Evolutionary conservation across 1,140 invertebrate species (phyloP).

Genomic region (Spodoptera frugiperda): DNA sequence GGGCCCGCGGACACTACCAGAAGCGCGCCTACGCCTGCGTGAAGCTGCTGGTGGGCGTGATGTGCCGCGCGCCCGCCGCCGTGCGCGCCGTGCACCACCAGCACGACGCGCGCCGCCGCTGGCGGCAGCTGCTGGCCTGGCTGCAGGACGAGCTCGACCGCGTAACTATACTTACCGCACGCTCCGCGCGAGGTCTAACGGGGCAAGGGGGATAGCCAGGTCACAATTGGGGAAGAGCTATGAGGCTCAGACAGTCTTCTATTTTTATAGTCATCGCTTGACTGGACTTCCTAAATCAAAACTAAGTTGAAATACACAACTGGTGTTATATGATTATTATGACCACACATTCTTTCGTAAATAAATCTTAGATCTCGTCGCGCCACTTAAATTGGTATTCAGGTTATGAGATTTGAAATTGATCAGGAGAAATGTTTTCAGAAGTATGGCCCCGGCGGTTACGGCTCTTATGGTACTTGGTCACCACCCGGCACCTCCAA

Average conservation of each 20-base stretch:
- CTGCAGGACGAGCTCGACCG: constrained; percentile 97
- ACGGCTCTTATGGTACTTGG: constrained; percentile 95
- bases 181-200: too few species aligned
- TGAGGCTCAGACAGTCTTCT: too few species aligned
- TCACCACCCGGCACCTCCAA: constrained; percentile 97
- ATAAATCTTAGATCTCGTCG: too few species aligned
- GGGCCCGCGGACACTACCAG: constrained; percentile 97
- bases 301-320: too few species aligned
- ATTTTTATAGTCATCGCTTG: too few species aligned
- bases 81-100: constrained; percentile 92
- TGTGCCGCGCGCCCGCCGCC: constrained; percentile 93
- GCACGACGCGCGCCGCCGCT: constrained; percentile 93
- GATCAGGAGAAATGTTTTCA: constrained; percentile 67
- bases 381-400: too few species aligned
- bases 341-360: too few species aligned
- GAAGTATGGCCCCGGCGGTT: constrained; percentile 89
- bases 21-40: constrained; percentile 99
- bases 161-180: constrained; percentile 71
- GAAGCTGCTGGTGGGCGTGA: constrained; percentile 96
- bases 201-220: too few species aligned
- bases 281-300: too few species aligned
- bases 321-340: too few species aligned
- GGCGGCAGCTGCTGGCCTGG: constrained; percentile 96
- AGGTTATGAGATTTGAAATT: neutral
- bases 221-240: too few species aligned